Evolutionary conservation across 2,113 vertebrate genomes (phyloP), one percentile per base, ranked within the genome.

Genomic region (Cephalopterus ornatus): DNA sequence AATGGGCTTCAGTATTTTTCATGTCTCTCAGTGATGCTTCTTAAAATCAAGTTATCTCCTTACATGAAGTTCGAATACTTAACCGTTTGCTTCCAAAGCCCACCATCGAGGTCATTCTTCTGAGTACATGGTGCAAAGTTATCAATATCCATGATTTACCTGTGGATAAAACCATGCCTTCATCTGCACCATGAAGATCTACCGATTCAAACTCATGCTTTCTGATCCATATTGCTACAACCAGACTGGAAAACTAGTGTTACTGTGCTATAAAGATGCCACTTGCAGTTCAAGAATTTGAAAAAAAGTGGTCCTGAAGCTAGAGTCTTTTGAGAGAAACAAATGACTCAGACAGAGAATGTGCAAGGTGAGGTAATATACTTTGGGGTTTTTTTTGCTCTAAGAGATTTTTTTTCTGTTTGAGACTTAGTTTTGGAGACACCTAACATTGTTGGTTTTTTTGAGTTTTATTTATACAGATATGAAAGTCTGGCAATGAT

Each of bases 111-210:
- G 16, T 85, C 22, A 32, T 56, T 24, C 9, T 58, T 27, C 11
- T 77, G 27, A 52, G 11, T 55, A 17, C 6, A 16, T 8, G 16
- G 12, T 23, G 58, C 35, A 41, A 27, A 50, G 32, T 66, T 46
- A 73, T n/a, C 5, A 39, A 14, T 27, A 44, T n/a, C 12, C 1
- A 2, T 78, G 27, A 30, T 58, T 61, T 74, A 42, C 12, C 7
- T 80, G 19, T 37, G 49, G 27, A 74, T 61, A 61, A 73, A 83
- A 33, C 37, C 9, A 6, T 44, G 49, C 24, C 30, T 83, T 76
- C 7, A 4, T 39, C 16, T 50, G 24, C 49, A 16, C 28, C 39
- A 26, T 4, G 2, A 47, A 55, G 5, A 7, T 33, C 0, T 6
- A 32, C 26, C 23, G 9, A 26, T 66, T 53, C 26, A 62, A 35